phyloP scores from a whole-genome alignment of 2,113 vertebrate genomes.

The Tiliqua scincoides region DNA sequence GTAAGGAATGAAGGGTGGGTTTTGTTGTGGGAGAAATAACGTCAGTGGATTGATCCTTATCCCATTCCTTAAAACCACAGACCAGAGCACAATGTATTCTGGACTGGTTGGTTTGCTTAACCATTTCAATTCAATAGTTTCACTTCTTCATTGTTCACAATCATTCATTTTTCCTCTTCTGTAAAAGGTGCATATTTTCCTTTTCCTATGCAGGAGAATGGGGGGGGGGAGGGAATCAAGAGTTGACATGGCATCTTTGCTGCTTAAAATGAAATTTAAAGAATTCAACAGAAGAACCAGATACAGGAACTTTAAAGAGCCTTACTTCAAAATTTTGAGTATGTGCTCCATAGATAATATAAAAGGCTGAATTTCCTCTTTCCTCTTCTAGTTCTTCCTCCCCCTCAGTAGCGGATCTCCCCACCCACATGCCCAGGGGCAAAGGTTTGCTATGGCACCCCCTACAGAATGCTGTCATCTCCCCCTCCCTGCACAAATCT shows the following conservation, averaged over 20 bases:
- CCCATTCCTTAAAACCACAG: neutral
- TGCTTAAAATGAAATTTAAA: neutral
- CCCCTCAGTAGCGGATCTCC: too few relatives aligned
- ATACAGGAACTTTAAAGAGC: neutral
- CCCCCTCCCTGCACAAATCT: too few relatives aligned
- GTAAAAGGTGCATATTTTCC: slow-evolving; percentile 1
- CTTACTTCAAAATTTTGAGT: neutral
- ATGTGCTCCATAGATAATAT: neutral
- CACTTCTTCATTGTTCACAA: slow-evolving; percentile 6
- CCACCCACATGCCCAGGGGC: too few relatives aligned
- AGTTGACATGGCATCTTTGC: neutral
- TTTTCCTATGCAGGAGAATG: neutral
- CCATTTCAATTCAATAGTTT: slow-evolving; percentile 27
- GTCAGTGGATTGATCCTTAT: neutral
- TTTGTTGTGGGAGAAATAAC: slow-evolving; percentile 13
- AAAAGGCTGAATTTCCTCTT: neutral
- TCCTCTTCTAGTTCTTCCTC: too few relatives aligned
- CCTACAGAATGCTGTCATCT: too few relatives aligned
- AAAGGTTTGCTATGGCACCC: too few relatives aligned
- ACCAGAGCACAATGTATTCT: neutral
- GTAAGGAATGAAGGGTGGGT: slow-evolving; percentile 20
- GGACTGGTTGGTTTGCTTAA: neutral
- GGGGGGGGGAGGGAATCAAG: neutral
- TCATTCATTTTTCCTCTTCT: neutral
- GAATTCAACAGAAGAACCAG: neutral